Conservation (phyloP, 1,140 invertebrate species). For the Papilio xuthus region DNA sequence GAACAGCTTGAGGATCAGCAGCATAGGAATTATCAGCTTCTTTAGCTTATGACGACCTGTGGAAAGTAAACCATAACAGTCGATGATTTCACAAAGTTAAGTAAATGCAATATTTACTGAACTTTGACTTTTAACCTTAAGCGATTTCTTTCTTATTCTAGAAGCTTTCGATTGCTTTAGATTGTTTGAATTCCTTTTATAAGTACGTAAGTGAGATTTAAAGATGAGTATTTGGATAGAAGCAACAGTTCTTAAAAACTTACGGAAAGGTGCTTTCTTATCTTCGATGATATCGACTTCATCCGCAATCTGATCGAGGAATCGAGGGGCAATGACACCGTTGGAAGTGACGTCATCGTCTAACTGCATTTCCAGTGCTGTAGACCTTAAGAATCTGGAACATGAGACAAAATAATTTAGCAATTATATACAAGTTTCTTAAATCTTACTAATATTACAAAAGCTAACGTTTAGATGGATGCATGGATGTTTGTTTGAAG, state of each 20-base stretch:
- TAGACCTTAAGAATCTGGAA: constrained; percentile 88
- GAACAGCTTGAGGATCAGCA: constrained; percentile 91
- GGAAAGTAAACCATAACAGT: constrained; percentile 25
- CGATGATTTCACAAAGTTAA: neutral
- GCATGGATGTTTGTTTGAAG: no score
- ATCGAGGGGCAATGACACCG: constrained; percentile 88
- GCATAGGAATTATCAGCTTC: constrained; percentile 91
- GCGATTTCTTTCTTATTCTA: no score
- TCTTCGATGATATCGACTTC: constrained; percentile 91
- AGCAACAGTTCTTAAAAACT: constrained; percentile 69
- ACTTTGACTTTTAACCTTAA: no score
- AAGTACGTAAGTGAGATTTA: no score
- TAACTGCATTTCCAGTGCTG: constrained; percentile 87
- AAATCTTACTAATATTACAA: no score
- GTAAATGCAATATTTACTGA: no score
- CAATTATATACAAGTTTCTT: no score
- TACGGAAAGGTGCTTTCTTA: constrained; percentile 91
- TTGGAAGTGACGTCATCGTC: constrained; percentile 86
- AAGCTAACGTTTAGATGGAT: no score
- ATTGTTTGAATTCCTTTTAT: no score
- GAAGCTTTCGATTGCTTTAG: no score
- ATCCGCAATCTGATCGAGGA: constrained; percentile 90
- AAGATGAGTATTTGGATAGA: neutral
- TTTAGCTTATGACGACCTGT: constrained; percentile 89
- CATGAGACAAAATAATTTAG: neutral